Base-by-base conservation (phyloP, 2,797 vertebrate genomes). In the Rhyacichthys aspro region DNA sequence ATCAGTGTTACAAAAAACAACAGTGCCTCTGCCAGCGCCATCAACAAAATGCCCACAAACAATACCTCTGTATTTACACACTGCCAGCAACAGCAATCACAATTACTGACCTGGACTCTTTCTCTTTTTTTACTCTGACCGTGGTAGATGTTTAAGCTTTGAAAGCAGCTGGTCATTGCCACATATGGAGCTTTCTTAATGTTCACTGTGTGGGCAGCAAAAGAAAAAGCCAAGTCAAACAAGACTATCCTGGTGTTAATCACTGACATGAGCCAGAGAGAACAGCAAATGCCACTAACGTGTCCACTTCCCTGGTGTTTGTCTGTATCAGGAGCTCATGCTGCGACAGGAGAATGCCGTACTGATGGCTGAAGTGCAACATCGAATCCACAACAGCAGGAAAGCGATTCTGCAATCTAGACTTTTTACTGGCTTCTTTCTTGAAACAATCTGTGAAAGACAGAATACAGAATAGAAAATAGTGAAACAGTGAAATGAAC, bases 311-410 rank as follows among this genome's bases (percentile, higher is more conserved):
- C 55, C 56, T 57, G 62, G 68, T 59, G 45, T 68, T 74, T 74
- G 62, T 45, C 55, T 71, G 73, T 76, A 66, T 59, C 56, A 70
- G 65, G 70, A 71, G 72, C 67, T 63, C 77, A 77, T 52, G 44
- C 65, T 79, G 67, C 60, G 71, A 74, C 73, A 53, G 64, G 62
- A 79, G 60, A 76, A 85, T 67, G 70, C 59, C 61, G 58, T 55
- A 47, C n/a, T 72, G 55, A 83, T 76, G 78, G 78, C 69, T 68
- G 71, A 84, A 81, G 73, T 68, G 70, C 72, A 72, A 67, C 76
- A 70, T 64, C 70, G 66, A 72, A 76, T 75, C 74, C 63, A 48
- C 33, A 55, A 36, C 55, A 70, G 74, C 63, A 76, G 67, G 59
- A 73, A 74, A 11, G 43, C 62, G 62, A 64, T 43, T 71, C 46